Conservation (phyloP, 2,797 vertebrate species). For the Pipistrellus pygmaeus region DNA sequence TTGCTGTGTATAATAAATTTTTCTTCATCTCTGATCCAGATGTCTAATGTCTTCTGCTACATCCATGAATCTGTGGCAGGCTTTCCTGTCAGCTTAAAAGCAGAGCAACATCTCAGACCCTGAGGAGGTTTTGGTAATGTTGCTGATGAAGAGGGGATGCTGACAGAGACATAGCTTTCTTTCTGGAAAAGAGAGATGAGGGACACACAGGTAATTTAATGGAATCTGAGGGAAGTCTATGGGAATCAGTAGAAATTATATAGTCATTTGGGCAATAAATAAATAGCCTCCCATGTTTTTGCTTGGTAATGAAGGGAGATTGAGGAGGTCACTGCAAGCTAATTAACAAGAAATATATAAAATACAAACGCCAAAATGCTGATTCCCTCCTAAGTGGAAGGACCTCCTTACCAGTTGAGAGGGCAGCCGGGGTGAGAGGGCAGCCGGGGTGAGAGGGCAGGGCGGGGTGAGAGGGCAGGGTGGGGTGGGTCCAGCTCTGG, state of each 20-base stretch:
- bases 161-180: neutral
- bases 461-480: too few species aligned
- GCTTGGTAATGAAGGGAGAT: neutral
- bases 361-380: neutral
- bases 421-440: too few species aligned
- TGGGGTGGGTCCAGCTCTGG: too few species aligned
- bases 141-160: neutral
- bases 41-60: slow-evolving; percentile 9
- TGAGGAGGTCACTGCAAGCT: neutral
- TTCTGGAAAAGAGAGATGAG: neutral
- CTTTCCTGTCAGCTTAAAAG: neutral
- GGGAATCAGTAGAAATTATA: neutral
- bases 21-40: neutral
- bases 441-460: too few species aligned
- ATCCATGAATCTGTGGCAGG: neutral
- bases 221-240: neutral
- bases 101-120: neutral
- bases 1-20: neutral
- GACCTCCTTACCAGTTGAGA: neutral
- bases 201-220: neutral
- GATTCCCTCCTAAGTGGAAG: neutral
- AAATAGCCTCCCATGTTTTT: neutral
- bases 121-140: neutral
- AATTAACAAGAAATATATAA: neutral
- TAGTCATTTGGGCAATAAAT: neutral